Evolutionary conservation across 2,888 invertebrate species (phyloP), one percentile per base, ranked within the genome.

Genomic region (Drosophila setosimentum): DNA sequence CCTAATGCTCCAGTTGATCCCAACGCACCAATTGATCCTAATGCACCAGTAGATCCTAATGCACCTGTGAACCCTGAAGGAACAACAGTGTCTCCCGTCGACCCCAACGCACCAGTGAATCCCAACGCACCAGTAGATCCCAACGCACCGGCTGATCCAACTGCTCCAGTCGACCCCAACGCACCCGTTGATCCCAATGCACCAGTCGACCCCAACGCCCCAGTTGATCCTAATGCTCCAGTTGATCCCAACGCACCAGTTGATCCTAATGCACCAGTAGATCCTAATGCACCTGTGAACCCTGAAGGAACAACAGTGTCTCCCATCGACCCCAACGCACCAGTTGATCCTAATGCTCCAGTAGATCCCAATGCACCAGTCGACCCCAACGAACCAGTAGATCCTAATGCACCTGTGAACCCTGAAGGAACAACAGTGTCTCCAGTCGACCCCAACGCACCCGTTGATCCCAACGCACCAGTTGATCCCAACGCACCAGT

Each of bases 381-480:
- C 0, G 51, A 62, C 2, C 71, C 71, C 0, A 62, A 63, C 0
- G 35, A 42, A 10, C 67, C 67, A 29, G 33, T 59, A 0, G 54
- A 63, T 3, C 71, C 67, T 0, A 68, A 53, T 1, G 68, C 68
- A 10, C 67, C n/a, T n/a, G n/a, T n/a, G n/a, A n/a, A n/a, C n/a
- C n/a, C n/a, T n/a, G n/a, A n/a, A n/a, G n/a, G n/a, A n/a, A n/a
- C n/a, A n/a, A n/a, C n/a, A n/a, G n/a, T n/a, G n/a, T n/a, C n/a
- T n/a, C n/a, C 71, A 54, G 53, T 63, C 0, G 13, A 68, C 2
- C 70, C 76, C 0, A 66, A 69, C 0, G 32, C 68, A 32, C 67
- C 79, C 16, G 61, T 70, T 0, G 62, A 74, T 24, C 78, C 76
- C 0, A 80, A 65, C 2, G 40, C 37, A 0, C 53, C 73, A 5